Conservation (phyloP, 2,797 vertebrate genomes). For the Microtus agrestis region DNA sequence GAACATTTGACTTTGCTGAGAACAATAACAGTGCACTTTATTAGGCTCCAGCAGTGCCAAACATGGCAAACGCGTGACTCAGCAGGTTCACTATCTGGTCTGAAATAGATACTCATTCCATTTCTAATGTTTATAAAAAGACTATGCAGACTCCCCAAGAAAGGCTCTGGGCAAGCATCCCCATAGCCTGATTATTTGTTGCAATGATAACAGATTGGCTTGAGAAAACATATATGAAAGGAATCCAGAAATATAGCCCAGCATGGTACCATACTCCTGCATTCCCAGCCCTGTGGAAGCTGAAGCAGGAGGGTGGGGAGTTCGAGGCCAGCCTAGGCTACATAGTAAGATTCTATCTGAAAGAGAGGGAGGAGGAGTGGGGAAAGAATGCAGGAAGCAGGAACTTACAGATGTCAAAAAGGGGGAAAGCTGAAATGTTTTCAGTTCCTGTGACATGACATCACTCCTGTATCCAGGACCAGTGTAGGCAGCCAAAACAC, state of each 20-base stretch:
- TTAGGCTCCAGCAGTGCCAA: background rate
- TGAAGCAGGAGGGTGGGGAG: background rate
- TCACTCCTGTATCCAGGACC: background rate
- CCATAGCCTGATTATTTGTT: conserved; percentile 20
- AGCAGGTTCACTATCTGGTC: background rate
- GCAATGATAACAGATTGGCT: conserved; percentile 25
- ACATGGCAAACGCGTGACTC: background rate
- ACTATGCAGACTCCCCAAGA: conserved; percentile 6
- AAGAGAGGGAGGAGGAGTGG: no score
- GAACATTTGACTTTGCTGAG: conserved; percentile 68
- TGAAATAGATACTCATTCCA: background rate
- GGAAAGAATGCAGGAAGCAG: background rate
- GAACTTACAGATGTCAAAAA: conserved; percentile 30
- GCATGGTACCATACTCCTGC: background rate
- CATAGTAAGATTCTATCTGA: background rate
- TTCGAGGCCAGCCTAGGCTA: background rate
- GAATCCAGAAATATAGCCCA: background rate
- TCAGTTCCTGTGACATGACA: background rate
- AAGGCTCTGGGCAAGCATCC: background rate
- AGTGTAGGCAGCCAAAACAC: background rate
- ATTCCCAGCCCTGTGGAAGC: background rate
- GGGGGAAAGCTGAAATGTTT: background rate
- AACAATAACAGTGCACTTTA: conserved; percentile 52
- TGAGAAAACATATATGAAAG: conserved; percentile 47
- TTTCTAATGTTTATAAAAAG: conserved; percentile 49